phyloP scores from a whole-genome alignment of 2,888 invertebrate species.

The Steromphala cineraria region DNA sequence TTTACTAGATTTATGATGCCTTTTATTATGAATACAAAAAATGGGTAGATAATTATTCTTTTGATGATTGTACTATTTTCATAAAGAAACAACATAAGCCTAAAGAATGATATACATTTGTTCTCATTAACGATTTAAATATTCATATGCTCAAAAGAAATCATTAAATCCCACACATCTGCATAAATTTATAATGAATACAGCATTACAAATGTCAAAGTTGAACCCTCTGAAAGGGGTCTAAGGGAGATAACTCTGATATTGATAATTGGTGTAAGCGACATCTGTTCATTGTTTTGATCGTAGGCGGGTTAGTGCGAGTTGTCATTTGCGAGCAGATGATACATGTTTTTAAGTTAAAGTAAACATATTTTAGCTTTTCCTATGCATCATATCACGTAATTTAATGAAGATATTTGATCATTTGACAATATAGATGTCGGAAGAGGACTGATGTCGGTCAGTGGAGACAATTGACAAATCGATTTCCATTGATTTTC shows the following conservation, averaged over 20 bases:
- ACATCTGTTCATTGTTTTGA: neutral
- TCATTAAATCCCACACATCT: no score
- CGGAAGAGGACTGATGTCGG: no score
- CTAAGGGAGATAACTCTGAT: conserved; percentile 3
- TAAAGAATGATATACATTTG: no score
- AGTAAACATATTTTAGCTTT: neutral
- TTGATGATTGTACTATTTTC: no score
- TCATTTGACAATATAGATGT: neutral
- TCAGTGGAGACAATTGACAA: neutral
- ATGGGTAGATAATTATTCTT: no score
- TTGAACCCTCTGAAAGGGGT: neutral
- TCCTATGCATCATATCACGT: neutral
- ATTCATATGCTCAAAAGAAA: no score
- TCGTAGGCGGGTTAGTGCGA: conserved; percentile 1
- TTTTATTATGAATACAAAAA: no score
- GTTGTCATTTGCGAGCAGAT: neutral
- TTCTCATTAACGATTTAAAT: no score
- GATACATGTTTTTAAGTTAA: neutral
- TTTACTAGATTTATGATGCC: no score
- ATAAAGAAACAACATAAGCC: no score
- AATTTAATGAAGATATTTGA: neutral
- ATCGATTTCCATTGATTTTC: conserved; percentile 1
- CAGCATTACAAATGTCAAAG: neutral
- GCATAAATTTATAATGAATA: no score
- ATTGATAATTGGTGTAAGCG: neutral